A percentile compares a stretch with the other conserved stretches of the same genome.
Evolutionary conservation across 2,888 invertebrate species (phyloP).

Genomic region (Nineta flava): DNA sequence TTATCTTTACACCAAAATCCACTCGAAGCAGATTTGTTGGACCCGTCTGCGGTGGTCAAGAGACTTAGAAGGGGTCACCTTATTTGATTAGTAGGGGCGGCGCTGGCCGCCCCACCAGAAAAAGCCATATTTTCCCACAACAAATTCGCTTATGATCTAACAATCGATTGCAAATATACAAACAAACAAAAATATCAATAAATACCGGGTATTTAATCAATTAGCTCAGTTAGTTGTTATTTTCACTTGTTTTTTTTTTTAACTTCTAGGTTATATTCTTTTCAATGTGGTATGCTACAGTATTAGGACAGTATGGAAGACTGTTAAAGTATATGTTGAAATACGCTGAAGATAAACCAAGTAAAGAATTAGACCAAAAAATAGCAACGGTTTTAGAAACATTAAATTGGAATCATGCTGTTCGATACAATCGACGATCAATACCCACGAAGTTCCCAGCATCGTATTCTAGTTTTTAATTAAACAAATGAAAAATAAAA

Average conservation of each 20-base stretch:
- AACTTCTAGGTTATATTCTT: constrained; percentile 50
- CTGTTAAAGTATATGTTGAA: constrained; percentile 59
- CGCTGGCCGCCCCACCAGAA: too few relatives aligned
- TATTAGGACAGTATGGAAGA: constrained; percentile 65
- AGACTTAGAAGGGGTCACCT: too few relatives aligned
- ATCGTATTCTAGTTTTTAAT: constrained; percentile 51
- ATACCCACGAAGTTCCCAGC: constrained; percentile 53
- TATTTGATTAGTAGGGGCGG: too few relatives aligned
- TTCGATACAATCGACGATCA: constrained; percentile 34
- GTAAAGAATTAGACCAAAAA: constrained; percentile 53
- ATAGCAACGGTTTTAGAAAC: constrained; percentile 43
- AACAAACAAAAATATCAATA: too few relatives aligned
- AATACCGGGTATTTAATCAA: too few relatives aligned
- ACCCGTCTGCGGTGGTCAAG: too few relatives aligned
- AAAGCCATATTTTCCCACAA: too few relatives aligned
- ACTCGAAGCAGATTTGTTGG: too few relatives aligned
- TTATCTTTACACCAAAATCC: too few relatives aligned
- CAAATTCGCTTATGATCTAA: too few relatives aligned
- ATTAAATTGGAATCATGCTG: constrained; percentile 58
- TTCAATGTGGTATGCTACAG: constrained; percentile 67
- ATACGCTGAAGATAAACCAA: constrained; percentile 66
- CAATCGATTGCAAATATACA: too few relatives aligned
- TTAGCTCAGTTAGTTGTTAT: too few relatives aligned
- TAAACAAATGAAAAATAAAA: neutral
- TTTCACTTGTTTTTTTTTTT: neutral